Conservation (phyloP, 2,888 invertebrate genomes). For the Leucania comma region DNA sequence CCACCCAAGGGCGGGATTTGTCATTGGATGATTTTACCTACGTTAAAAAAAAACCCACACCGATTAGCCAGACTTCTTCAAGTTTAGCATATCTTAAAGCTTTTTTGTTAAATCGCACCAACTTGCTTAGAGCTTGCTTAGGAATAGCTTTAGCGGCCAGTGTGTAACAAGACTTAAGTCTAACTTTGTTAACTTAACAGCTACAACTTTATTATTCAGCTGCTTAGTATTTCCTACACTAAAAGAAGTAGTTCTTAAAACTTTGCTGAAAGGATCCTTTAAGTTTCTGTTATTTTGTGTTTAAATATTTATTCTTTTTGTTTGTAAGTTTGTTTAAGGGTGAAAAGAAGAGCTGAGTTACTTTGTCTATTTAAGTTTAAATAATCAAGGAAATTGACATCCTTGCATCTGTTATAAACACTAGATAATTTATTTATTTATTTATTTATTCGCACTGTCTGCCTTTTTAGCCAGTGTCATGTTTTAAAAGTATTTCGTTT, state of each 20-base stretch:
- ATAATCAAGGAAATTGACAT: neutral
- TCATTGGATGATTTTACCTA: too few species aligned
- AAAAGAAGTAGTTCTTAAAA: slow-evolving; percentile 37
- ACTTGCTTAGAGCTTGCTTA: neutral
- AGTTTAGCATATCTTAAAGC: slow-evolving; percentile 20
- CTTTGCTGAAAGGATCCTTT: slow-evolving; percentile 20
- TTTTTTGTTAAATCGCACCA: slow-evolving; percentile 19
- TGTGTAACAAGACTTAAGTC: neutral
- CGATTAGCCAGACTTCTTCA: neutral
- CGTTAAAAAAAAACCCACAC: too few species aligned
- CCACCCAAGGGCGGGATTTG: too few species aligned
- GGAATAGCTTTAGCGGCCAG: neutral
- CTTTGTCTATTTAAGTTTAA: neutral
- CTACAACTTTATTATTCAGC: slow-evolving; percentile 41
- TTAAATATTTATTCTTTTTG: slow-evolving; percentile 34
- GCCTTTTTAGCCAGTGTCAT: too few species aligned
- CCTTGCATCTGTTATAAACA: too few species aligned
- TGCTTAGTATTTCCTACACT: slow-evolving; percentile 47
- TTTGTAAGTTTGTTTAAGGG: neutral
- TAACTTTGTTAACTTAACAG: slow-evolving; percentile 36
- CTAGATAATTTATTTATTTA: too few species aligned
- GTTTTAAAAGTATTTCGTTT: too few species aligned
- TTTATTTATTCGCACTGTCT: too few species aligned
- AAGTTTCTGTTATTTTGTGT: slow-evolving; percentile 39
- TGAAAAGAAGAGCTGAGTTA: neutral